Evolutionary conservation across 2,113 vertebrate genomes (phyloP), one percentile per base, ranked within the genome.

Genomic region (crab-eating macaque (Macaca fascicularis)): DNA sequence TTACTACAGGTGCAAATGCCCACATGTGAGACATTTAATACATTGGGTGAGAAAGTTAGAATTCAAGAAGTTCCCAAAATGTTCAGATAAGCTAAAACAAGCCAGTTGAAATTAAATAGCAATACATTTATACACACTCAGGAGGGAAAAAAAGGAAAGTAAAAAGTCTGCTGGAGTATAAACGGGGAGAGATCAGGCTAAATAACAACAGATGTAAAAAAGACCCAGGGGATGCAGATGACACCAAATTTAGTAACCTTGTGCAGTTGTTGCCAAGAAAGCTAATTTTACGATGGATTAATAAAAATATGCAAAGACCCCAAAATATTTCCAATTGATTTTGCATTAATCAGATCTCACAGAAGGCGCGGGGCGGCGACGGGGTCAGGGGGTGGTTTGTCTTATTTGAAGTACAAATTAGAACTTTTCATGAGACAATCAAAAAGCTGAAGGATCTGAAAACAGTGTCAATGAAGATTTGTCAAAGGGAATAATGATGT

Each of bases 301-400:
- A 86, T 95, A 85, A 95, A 89, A 90, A 88, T 84, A 83, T 14
- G 48, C 35, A 67, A 85, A 40, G 59, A 14, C 20, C 48, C 22
- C 89, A 59, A 79, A 43, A 48, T 74, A 86, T 74, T 94, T 84
- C 75, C 40, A 72, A 48, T 2, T 27, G 19, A 78, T 85, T 86
- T 93, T 59, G 11, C 8, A 74, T 25, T 23, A 85, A 19, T 70
- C 45, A 78, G 30, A 82, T 59, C 75, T 82, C 43, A 70, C 32
- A 35, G 14, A 55, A 55, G 17, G 6, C 17, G 12, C 12, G 48
- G 5, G 40, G 40, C 1, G 40, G 4, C 0, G 8, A 3, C 6
- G 43, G 6, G 3, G 2, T 2, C 2, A 0, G 8, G 4, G 19
- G 19, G 43, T 43, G 8, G 4, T 0, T 3, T 35, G 57, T 4